phyloP scores from a whole-genome alignment of 2,797 vertebrate genomes.

The Momotus momota region DNA sequence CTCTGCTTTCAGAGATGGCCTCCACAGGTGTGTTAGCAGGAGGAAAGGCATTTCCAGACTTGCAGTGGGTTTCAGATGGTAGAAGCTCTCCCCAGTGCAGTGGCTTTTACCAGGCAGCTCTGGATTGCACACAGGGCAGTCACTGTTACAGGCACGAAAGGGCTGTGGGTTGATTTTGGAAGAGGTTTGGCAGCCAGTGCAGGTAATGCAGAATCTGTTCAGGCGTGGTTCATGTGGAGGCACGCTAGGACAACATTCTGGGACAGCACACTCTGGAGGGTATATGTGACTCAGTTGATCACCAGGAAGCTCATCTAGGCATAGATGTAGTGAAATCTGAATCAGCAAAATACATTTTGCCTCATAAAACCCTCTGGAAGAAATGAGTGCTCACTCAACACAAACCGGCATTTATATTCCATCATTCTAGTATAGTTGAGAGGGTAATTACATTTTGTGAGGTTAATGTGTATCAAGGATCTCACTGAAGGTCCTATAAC shows the following conservation, averaged over 20 bases:
- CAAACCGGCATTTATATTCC: not conserved
- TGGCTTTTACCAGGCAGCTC: not conserved
- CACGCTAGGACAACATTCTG: not conserved
- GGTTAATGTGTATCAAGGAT: not conserved
- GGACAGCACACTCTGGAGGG: not conserved
- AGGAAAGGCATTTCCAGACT: not conserved
- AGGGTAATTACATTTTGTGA: not conserved
- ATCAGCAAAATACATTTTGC: not conserved
- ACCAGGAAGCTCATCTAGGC: not conserved
- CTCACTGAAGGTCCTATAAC: not conserved
- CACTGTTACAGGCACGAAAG: not conserved
- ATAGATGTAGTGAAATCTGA: not conserved
- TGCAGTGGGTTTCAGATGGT: accelerated
- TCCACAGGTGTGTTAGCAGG: accelerated
- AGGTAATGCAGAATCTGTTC: not conserved
- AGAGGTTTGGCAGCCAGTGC: not conserved
- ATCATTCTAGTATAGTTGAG: not conserved
- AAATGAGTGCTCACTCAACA: not conserved
- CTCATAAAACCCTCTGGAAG: not conserved
- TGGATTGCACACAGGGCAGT: not conserved
- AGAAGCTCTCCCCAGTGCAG: not conserved
- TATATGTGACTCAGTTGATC: accelerated
- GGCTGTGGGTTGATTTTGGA: not conserved
- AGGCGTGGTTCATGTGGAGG: not conserved
- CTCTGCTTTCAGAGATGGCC: not conserved